Conservation (phyloP, 2,113 vertebrate genomes). For the Lagopus leucura region DNA sequence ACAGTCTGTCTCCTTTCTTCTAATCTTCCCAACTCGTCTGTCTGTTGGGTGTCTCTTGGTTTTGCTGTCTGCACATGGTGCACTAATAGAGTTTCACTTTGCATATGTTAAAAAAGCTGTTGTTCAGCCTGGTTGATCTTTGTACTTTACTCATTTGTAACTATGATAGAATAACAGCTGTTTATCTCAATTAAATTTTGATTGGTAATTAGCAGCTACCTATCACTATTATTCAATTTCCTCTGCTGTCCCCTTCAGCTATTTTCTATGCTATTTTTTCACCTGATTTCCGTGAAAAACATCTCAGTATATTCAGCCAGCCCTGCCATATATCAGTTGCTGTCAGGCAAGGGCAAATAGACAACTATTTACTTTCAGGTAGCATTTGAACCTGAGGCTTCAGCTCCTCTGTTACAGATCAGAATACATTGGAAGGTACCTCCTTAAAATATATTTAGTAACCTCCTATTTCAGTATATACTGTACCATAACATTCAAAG, state of each 20-base stretch:
- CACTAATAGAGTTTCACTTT: background rate
- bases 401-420: background rate
- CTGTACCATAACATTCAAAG: background rate
- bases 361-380: background rate
- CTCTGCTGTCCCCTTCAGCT: constrained; percentile 51
- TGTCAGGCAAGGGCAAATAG: constrained; percentile 1
- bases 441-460: background rate
- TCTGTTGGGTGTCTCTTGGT: constrained; percentile 13
- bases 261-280: constrained; percentile 61
- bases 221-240: constrained; percentile 68
- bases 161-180: constrained; percentile 68
- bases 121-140: constrained; percentile 51
- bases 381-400: background rate
- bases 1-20: background rate
- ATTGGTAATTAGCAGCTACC: constrained; percentile 75
- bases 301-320: constrained; percentile 23
- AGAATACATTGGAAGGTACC: background rate
- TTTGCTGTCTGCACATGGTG: background rate
- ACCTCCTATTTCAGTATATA: background rate
- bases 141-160: constrained; percentile 37
- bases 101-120: constrained; percentile 27
- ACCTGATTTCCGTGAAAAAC: constrained; percentile 78
- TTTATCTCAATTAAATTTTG: constrained; percentile 78
- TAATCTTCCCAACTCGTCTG: background rate
- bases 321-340: background rate